phyloP scores from a whole-genome alignment of 2,888 invertebrate species.

The Drosophila neotestacea region DNA sequence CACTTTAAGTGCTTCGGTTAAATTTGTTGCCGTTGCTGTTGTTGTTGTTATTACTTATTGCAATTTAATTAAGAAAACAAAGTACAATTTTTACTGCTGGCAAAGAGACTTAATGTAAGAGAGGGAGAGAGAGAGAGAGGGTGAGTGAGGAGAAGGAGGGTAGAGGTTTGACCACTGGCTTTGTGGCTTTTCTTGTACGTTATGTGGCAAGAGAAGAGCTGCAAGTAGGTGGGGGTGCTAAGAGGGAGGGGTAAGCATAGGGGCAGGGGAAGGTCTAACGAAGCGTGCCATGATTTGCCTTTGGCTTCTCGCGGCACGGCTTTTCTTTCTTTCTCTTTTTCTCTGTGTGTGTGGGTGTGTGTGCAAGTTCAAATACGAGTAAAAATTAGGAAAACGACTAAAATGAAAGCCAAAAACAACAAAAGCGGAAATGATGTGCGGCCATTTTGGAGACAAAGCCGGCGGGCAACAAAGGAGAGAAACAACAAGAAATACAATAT shows the following conservation, averaged over 20 bases:
- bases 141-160: not conserved
- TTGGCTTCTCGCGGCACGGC: constrained; percentile 31
- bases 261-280: constrained; percentile 48
- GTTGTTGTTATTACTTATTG: constrained; percentile 51
- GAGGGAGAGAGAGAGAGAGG: constrained; percentile 3
- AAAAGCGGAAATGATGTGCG: constrained; percentile 71
- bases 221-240: not conserved
- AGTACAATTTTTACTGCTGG: constrained; percentile 59
- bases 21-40: constrained; percentile 1
- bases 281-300: constrained; percentile 64
- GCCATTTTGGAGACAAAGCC: constrained; percentile 73
- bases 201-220: not conserved
- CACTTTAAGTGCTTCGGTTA: constrained; percentile 71
- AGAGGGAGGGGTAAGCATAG: not conserved
- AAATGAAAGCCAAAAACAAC: constrained; percentile 18
- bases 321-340: constrained; percentile 4
- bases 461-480: constrained; percentile 46
- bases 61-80: constrained; percentile 78
- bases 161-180: not conserved
- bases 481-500: constrained; percentile 14
- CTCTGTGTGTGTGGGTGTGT: constrained; percentile 19
- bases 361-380: constrained; percentile 47
- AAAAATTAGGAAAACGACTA: constrained; percentile 41
- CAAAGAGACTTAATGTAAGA: constrained; percentile 29
- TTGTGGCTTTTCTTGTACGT: constrained; percentile 3